These are phyloP conservation scores for Barbus barbus DNA, from an alignment of 2,113 vertebrate species.

Conservation along the genomic window DNA sequence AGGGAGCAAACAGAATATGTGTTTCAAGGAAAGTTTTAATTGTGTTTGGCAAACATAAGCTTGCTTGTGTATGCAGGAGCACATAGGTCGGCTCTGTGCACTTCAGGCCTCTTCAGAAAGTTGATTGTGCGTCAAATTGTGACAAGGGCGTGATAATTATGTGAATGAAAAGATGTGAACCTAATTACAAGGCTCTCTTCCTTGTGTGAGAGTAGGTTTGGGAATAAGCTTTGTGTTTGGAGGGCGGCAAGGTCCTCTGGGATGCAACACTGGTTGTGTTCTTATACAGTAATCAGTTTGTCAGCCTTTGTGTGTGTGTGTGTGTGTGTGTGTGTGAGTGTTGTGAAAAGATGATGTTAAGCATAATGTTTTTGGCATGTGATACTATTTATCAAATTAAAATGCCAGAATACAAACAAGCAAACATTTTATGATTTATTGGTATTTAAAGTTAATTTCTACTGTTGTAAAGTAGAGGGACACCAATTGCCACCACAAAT, in stretches of 20 bases:
- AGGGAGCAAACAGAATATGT: neutral
- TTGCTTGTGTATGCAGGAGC: constrained; percentile 15
- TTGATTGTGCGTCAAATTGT: constrained; percentile 70
- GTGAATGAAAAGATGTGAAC: constrained; percentile 67
- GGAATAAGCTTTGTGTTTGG: constrained; percentile 55
- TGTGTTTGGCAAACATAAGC: constrained; percentile 38
- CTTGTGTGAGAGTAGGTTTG: constrained; percentile 49
- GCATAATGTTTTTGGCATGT: neutral
- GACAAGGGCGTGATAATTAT: constrained; percentile 67
- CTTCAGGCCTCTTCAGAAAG: constrained; percentile 45
- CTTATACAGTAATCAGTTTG: constrained; percentile 58
- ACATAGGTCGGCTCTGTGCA: constrained; percentile 16
- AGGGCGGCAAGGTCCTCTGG: constrained; percentile 40
- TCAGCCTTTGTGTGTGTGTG: constrained; percentile 5
- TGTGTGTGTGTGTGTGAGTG: neutral
- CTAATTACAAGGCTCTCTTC: constrained; percentile 67
- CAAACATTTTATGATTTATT: too few relatives aligned
- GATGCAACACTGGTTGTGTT: constrained; percentile 27
- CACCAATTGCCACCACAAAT: too few relatives aligned
- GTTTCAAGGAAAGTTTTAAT: constrained; percentile 29
- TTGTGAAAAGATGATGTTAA: neutral
- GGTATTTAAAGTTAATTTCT: too few relatives aligned
- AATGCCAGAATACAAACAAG: too few relatives aligned
- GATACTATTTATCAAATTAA: constrained; percentile 8
- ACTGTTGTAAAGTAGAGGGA: too few relatives aligned